Evolutionary conservation across 2,113 vertebrate species (phyloP).

Genomic region (Thamnaconus septentrionalis): DNA sequence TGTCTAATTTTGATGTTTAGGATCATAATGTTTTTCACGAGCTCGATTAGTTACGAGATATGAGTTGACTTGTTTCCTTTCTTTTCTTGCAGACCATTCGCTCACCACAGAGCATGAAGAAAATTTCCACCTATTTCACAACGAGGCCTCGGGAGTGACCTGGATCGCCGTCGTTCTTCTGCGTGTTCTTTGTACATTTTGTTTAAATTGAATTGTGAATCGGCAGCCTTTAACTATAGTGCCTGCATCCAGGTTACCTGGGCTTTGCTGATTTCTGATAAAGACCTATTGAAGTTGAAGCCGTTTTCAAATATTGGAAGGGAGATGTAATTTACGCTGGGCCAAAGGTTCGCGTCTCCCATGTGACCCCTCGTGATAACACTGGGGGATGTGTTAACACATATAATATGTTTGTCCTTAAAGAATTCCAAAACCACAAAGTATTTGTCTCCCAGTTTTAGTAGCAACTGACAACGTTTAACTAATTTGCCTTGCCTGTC

Average conservation of each 20-base stretch:
- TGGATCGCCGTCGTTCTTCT: background rate
- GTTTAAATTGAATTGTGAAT: slow-evolving; percentile 13
- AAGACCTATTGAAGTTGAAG: too few relatives aligned
- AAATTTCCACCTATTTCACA: slow-evolving; percentile 91
- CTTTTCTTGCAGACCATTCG: slow-evolving; percentile 69
- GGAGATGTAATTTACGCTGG: too few relatives aligned
- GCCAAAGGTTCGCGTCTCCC: background rate
- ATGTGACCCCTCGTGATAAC: slow-evolving; percentile 2
- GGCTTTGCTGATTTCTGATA: background rate
- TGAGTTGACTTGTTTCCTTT: slow-evolving; percentile 4
- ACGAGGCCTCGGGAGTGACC: slow-evolving; percentile 76
- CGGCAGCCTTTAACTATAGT: slow-evolving; percentile 1
- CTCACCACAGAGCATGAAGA: slow-evolving; percentile 84
- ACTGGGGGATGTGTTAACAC: background rate
- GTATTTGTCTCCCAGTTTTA: background rate
- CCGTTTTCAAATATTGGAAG: too few relatives aligned
- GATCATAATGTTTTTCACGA: background rate
- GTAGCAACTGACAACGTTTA: background rate
- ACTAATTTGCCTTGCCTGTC: background rate
- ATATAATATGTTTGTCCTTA: too few relatives aligned
- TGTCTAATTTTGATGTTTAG: background rate
- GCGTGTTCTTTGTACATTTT: slow-evolving; percentile 35
- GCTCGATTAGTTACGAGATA: too few relatives aligned
- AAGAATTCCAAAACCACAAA: too few relatives aligned
- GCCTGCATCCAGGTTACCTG: background rate